Evolutionary conservation across 2,797 vertebrate genomes (phyloP).

Genomic region (Petrocephalus sullivani): DNA sequence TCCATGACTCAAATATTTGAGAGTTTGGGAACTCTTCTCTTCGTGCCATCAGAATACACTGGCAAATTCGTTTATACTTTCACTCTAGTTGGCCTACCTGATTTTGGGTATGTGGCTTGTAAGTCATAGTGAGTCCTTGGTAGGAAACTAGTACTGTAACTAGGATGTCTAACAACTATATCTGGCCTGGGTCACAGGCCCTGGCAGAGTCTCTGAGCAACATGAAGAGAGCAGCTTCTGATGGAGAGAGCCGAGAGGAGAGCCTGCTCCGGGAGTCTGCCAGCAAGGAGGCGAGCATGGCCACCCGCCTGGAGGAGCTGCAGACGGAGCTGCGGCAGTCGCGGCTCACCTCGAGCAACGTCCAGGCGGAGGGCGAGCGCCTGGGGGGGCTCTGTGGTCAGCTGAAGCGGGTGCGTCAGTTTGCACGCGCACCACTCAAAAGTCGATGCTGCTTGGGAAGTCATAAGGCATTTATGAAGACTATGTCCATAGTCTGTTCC

Average conservation of each 20-base stretch:
- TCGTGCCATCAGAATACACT: not conserved
- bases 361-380: conserved; percentile 67
- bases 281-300: conserved; percentile 74
- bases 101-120: not conserved
- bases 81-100: not conserved
- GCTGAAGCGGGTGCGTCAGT: conserved; percentile 64
- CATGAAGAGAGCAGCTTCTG: conserved; percentile 72
- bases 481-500: not conserved
- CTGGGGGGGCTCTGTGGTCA: conserved; percentile 55
- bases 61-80: not conserved
- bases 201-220: conserved; percentile 71
- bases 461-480: not conserved
- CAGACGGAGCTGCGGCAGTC: conserved; percentile 70
- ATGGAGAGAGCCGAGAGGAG: conserved; percentile 77
- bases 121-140: not conserved
- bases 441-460: not conserved
- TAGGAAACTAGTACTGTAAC: not conserved
- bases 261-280: conserved; percentile 71
- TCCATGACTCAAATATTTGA: not conserved
- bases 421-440: not conserved
- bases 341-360: conserved; percentile 61
- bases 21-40: not conserved
- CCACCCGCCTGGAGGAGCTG: conserved; percentile 67
- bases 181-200: conserved; percentile 53
- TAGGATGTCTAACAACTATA: not conserved